A percentile compares a stretch with the other conserved stretches of the same genome.
Conservation (phyloP, 2,888 invertebrate species). For the Macrophya annulata region DNA sequence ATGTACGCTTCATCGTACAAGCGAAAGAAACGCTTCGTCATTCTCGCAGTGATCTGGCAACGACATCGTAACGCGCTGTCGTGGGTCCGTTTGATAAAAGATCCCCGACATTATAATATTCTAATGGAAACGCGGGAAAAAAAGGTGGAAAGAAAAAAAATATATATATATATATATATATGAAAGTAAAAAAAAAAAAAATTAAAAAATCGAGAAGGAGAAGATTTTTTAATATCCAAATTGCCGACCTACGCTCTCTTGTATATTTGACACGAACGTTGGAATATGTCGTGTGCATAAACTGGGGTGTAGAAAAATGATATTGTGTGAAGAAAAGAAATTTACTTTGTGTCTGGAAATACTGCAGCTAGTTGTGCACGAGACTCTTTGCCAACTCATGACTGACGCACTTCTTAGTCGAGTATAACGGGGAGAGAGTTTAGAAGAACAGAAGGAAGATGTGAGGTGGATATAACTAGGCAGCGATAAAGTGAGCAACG, state of each 20-base stretch:
- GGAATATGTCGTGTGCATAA: not conserved
- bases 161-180: no score
- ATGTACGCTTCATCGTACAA: not conserved
- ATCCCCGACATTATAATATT: constrained; percentile 25
- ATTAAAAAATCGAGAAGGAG: not conserved
- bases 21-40: constrained; percentile 32
- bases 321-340: not conserved
- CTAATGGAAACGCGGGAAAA: constrained; percentile 19
- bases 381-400: constrained; percentile 23
- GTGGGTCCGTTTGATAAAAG: constrained; percentile 21
- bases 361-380: constrained; percentile 6
- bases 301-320: not conserved
- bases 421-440: constrained; percentile 55
- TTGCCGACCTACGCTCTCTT: constrained; percentile 24
- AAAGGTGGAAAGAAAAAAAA: not conserved
- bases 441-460: constrained; percentile 43
- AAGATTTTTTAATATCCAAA: constrained; percentile 33
- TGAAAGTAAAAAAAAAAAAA: not conserved
- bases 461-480: constrained; percentile 41
- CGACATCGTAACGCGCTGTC: constrained; percentile 12
- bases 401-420: constrained; percentile 57
- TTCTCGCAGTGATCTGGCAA: constrained; percentile 5
- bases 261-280: constrained; percentile 24
- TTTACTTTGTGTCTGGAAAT: constrained; percentile 8
- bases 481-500: constrained; percentile 39